phyloP scores from a whole-genome alignment of 2,888 invertebrate species.

The Chorisops tibialis region DNA sequence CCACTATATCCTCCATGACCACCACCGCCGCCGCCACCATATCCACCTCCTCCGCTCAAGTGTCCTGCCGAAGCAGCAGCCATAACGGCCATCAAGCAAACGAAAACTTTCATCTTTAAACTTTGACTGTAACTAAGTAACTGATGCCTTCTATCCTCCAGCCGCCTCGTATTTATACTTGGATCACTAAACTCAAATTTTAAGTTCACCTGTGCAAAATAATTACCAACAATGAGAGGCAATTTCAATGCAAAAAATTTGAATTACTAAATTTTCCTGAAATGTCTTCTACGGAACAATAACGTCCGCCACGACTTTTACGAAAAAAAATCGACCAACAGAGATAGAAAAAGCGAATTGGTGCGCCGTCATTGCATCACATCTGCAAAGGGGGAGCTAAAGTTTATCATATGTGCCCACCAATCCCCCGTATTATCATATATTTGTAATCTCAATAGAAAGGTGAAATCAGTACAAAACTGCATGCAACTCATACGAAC shows the following conservation, averaged over 20 bases:
- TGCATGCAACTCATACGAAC: neutral
- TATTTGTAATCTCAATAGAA: conserved; percentile 18
- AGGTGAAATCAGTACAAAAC: conserved; percentile 13
- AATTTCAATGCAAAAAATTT: neutral
- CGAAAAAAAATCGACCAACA: neutral
- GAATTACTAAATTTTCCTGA: conserved; percentile 12
- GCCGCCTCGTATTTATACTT: conserved; percentile 16
- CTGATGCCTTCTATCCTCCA: conserved; percentile 8
- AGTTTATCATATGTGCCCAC: neutral
- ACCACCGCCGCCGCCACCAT: conserved; percentile 11
- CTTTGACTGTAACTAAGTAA: conserved; percentile 11
- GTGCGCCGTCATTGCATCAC: conserved; percentile 9
- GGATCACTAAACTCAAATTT: conserved; percentile 1
- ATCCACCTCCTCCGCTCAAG: conserved; percentile 20
- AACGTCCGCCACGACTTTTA: conserved; percentile 12
- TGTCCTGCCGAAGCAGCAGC: conserved; percentile 23
- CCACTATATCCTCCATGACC: conserved; percentile 2
- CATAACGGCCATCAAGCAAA: conserved; percentile 24
- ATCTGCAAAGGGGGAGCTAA: neutral
- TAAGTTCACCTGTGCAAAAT: neutral
- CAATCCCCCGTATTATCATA: conserved; percentile 1
- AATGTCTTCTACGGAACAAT: conserved; percentile 23
- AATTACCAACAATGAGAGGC: neutral
- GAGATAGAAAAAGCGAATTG: neutral
- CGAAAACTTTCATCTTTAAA: conserved; percentile 25